These are phyloP conservation scores for Cinclus mexicanus DNA, from an alignment of 2,113 vertebrate species.

Conservation along the genomic window DNA sequence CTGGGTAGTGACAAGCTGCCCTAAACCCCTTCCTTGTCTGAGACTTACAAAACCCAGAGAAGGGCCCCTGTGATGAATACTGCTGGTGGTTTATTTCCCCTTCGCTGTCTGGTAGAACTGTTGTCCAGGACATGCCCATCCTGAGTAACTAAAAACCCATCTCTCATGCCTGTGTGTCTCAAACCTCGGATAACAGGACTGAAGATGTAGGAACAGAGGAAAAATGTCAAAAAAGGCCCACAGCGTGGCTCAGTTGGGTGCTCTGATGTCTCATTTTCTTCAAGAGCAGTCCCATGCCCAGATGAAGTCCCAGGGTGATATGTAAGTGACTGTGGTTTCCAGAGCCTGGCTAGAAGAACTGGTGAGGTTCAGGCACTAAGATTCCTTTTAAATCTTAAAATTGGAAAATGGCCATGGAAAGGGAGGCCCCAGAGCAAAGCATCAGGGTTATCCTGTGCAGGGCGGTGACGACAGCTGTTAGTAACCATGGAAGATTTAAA, in stretches of 20 bases:
- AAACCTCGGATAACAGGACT: not conserved
- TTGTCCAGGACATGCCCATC: not conserved
- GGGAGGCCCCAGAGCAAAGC: not conserved
- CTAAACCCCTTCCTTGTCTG: not conserved
- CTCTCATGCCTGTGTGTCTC: not conserved
- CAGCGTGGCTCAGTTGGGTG: fast-evolving
- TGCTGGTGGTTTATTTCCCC: not conserved
- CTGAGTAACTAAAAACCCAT: not conserved
- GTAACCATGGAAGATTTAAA: not conserved
- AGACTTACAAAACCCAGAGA: not conserved
- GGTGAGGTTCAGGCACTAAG: not conserved
- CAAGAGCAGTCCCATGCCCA: not conserved
- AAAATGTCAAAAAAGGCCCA: not conserved
- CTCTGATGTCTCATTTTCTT: not conserved
- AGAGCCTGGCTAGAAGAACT: not conserved
- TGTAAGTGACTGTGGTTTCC: not conserved
- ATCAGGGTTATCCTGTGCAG: not conserved
- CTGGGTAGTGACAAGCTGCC: not conserved
- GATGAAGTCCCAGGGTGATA: not conserved
- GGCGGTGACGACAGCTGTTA: not conserved
- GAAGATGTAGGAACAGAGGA: not conserved
- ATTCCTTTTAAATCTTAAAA: not conserved
- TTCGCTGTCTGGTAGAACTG: not conserved
- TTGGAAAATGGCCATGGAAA: not conserved
- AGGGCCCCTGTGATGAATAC: not conserved